Evolutionary conservation across 2,797 vertebrate species (phyloP), one percentile per base, ranked within the genome.

Genomic region (Enoplosus armatus): DNA sequence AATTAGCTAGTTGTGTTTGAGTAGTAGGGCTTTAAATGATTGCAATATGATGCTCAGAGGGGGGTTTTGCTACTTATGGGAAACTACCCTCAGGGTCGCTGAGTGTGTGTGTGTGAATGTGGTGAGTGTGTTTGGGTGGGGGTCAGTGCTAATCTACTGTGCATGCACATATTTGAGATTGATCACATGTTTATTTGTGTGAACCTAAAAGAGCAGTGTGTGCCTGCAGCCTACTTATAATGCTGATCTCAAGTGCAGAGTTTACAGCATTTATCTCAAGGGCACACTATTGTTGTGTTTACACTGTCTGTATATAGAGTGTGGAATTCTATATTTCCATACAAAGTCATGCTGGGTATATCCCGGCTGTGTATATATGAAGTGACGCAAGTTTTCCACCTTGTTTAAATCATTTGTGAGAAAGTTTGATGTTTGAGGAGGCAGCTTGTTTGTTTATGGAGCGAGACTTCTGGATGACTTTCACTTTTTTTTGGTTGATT

Each of bases 1-100:
- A 92, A 92, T 93, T 93, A 92, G 89, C 85, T 75, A 77, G 79
- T 85, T 90, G 85, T 86, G 84, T 87, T 90, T 88, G 82, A 86
- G 86, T 85, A 73, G 86, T 87, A 58, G 72, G 75, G 85, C 85
- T 90, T 90, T 85, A 87, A 89, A 89, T 86, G 79, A 85, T 78
- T 87, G 87, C 87, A 92, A 92, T 87, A 83, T 64, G 89, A 92
- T 84, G 75, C 90, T 70, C 47, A 53, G 39, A 8, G 24, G 68
- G 67, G 60, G 72, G 31, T 6, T 58, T 77, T 60, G 70, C 75
- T 85, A 50, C 77, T 90, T 88, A 85, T 87, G 86, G 84, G 89
- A 84, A 86, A 82, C 61, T 77, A 71, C 68, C 67, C 79, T 62
- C 62, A 59, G 72, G 78, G 77, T 72, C 43, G 0, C 54, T 64